phyloP scores from a whole-genome alignment of 2,888 invertebrate species.

The Asteroscopus sphinx region DNA sequence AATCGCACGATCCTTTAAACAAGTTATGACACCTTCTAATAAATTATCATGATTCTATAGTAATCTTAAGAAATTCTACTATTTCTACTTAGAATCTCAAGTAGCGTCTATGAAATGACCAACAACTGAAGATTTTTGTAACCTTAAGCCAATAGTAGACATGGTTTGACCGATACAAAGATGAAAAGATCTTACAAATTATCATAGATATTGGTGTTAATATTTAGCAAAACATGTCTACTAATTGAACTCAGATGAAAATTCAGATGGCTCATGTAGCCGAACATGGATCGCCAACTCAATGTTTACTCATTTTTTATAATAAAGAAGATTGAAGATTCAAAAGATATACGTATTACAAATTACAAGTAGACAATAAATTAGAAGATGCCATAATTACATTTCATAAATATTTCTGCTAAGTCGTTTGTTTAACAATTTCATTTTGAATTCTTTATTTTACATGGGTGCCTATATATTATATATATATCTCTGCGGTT shows the following conservation, averaged over 20 bases:
- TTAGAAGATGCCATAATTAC: constrained; percentile 50
- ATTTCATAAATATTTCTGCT: constrained; percentile 62
- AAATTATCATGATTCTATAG: constrained; percentile 36
- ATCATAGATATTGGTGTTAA: background rate
- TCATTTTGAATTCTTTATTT: constrained; percentile 59
- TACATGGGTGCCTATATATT: constrained; percentile 62
- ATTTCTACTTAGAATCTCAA: constrained; percentile 17
- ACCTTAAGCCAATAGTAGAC: constrained; percentile 22
- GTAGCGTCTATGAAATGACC: constrained; percentile 4
- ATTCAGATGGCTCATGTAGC: background rate
- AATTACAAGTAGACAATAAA: constrained; percentile 26
- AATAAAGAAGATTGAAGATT: constrained; percentile 21
- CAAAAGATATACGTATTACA: constrained; percentile 17
- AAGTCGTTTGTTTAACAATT: constrained; percentile 66
- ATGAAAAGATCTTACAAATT: background rate
- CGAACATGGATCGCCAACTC: constrained; percentile 13
- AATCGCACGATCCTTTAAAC: constrained; percentile 61
- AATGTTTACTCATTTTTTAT: constrained; percentile 7
- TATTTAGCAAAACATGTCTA: constrained; percentile 15
- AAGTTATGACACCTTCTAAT: constrained; percentile 51
- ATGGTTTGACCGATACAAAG: background rate
- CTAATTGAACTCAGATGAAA: constrained; percentile 13
- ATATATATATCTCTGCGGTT: constrained; percentile 48
- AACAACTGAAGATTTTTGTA: background rate
- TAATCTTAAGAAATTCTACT: constrained; percentile 28